Base-by-base conservation (phyloP, 1,140 invertebrate species). In the Drosophila neocordata region DNA sequence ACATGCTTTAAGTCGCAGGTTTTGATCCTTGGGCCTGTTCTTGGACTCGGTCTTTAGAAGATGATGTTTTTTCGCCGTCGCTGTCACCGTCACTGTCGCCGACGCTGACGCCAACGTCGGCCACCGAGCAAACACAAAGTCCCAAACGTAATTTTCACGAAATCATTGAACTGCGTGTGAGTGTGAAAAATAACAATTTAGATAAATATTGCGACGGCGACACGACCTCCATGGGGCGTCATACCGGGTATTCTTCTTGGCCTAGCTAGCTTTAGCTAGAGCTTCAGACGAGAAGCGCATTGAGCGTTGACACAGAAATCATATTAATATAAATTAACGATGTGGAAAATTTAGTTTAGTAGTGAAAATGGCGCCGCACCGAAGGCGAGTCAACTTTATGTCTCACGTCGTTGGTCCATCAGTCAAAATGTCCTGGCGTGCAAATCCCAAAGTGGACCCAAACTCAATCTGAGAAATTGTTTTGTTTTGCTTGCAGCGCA, bases 281-380 rank as follows among this genome's bases (percentile, higher is more conserved):
- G 57, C 71, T 72, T 48, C 65, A 87, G 82, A 75, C 79, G 67
- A 72, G 76, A 61, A 67, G 44, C 68, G 69, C 79, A 77, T 75
- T 79, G 84, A 76, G 72, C 78, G 87, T 87, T 91, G 89, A 91
- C 89, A 91, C 85, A 88, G 84, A 91, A 90, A 91, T 91, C 87
- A 89, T 91, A 91, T 91, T 91, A 91, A 91, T 91, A 91, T 91
- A 91, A 91, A 91, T 91, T 91, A 91, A 91, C 90, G 90, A 91
- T 90, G 90, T 89, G 89, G 90, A 91, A 91, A 91, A 91, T 91
- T 91, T 91, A 91, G 90, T 91, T 91, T 91, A 91, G 89, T 91
- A 89, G 89, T 91, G 89, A 91, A 85, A 91, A 84, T 71, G 81
- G 69, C 76, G 63, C 53, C 65, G 37, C 35, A 52, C 31, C 15